phyloP scores from a whole-genome alignment of 2,888 invertebrate species.

The Dryobota labecula region DNA sequence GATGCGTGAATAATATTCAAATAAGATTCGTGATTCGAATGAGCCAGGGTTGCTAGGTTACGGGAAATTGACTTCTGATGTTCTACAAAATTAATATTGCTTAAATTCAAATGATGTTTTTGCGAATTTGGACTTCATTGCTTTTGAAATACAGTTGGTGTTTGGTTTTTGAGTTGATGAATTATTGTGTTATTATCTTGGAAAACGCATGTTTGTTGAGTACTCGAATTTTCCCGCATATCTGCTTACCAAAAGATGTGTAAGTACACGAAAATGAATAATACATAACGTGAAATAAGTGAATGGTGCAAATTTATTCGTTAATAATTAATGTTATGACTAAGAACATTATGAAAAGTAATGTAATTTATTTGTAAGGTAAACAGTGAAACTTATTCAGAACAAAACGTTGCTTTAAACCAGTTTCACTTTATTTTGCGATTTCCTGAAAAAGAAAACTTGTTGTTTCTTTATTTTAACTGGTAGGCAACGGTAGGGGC shows the following conservation, averaged over 20 bases:
- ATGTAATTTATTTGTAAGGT: not conserved
- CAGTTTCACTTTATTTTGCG: not conserved
- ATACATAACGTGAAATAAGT: slow-evolving; percentile 12
- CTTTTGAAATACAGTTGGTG: not conserved
- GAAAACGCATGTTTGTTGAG: slow-evolving; percentile 47
- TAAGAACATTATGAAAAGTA: not conserved
- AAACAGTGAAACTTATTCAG: not conserved
- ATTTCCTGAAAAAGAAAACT: not conserved
- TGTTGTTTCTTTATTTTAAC: not conserved
- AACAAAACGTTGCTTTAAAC: not conserved
- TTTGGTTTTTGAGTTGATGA: slow-evolving; percentile 19
- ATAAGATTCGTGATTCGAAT: slow-evolving; percentile 57
- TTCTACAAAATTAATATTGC: slow-evolving; percentile 46
- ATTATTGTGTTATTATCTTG: slow-evolving; percentile 31
- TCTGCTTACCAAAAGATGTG: slow-evolving; percentile 45
- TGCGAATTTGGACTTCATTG: slow-evolving; percentile 25
- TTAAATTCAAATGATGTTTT: slow-evolving; percentile 20
- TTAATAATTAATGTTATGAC: not conserved
- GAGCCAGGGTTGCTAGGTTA: slow-evolving; percentile 77
- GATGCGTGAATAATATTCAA: slow-evolving; percentile 45
- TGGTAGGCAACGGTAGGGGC: not conserved
- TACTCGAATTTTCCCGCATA: slow-evolving; percentile 44
- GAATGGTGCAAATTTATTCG: not conserved
- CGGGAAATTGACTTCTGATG: slow-evolving; percentile 70
- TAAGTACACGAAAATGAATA: slow-evolving; percentile 27